Conservation (phyloP, 2,113 vertebrate species). For the Damaliscus lunatus region DNA sequence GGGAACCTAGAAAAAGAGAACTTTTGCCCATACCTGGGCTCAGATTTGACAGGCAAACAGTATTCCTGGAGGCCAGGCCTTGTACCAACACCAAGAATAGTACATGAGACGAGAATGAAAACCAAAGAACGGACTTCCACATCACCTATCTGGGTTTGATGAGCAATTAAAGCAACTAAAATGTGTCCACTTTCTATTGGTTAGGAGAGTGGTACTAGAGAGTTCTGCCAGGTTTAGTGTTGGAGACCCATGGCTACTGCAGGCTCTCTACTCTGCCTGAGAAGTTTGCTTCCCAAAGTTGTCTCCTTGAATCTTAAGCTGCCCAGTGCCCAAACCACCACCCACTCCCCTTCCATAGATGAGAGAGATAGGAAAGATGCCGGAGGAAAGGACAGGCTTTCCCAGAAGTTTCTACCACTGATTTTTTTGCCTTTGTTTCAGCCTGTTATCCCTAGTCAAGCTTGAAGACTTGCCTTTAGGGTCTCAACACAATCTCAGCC, state of each 20-base stretch:
- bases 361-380: neutral
- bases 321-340: too few relatives aligned
- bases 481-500: neutral
- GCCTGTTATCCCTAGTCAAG: neutral
- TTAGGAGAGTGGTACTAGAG: neutral
- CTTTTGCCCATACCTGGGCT: neutral
- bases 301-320: neutral
- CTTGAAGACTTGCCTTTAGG: neutral
- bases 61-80: neutral
- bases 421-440: neutral
- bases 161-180: constrained; percentile 10
- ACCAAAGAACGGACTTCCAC: neutral
- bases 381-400: neutral
- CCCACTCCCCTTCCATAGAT: neutral
- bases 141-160: neutral
- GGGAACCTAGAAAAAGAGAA: neutral
- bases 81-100: neutral
- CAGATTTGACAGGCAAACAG: neutral
- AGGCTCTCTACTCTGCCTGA: neutral
- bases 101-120: neutral
- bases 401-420: neutral
- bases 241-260: neutral
- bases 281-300: neutral
- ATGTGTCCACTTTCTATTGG: neutral
- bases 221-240: neutral